Conservation (phyloP, 2,113 vertebrate genomes). For the Archocentrus centrarchus region DNA sequence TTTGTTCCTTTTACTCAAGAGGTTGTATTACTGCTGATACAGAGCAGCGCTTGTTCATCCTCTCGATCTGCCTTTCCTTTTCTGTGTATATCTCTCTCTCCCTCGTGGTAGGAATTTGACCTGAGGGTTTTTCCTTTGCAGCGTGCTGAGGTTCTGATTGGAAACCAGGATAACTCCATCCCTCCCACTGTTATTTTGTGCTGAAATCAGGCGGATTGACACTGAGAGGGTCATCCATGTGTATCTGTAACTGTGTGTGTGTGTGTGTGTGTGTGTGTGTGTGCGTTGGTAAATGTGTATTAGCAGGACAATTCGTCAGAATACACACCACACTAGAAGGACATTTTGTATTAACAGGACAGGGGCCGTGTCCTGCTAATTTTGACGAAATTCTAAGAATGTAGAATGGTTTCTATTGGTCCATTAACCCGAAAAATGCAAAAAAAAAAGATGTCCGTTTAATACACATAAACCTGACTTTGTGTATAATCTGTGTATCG, state of each 20-base stretch:
- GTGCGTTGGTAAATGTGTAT: no score
- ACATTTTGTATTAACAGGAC: no score
- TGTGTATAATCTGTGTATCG: no score
- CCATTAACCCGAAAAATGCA: no score
- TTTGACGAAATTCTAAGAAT: no score
- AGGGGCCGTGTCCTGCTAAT: no score
- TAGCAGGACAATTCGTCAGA: no score
- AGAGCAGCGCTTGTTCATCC: constrained; percentile 39
- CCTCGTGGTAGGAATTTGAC: constrained; percentile 59
- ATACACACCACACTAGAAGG: no score
- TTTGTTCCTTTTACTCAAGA: constrained; percentile 56
- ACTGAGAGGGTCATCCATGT: constrained; percentile 54
- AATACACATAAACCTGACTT: no score
- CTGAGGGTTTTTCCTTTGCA: constrained; percentile 55
- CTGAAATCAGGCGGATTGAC: constrained; percentile 48
- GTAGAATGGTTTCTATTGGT: no score
- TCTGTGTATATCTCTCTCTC: constrained; percentile 21
- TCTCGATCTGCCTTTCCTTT: constrained; percentile 26
- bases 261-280: background rate
- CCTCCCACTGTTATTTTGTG: constrained; percentile 51
- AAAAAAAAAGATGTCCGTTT: no score
- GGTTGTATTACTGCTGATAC: constrained; percentile 56
- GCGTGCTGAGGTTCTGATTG: constrained; percentile 73
- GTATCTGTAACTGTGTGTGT: constrained; percentile 20
- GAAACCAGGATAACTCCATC: constrained; percentile 58